A percentile compares a stretch with the other conserved stretches of the same genome.
phyloP scores from a whole-genome alignment of 2,888 invertebrate genomes.

The Prosapia bicincta region DNA sequence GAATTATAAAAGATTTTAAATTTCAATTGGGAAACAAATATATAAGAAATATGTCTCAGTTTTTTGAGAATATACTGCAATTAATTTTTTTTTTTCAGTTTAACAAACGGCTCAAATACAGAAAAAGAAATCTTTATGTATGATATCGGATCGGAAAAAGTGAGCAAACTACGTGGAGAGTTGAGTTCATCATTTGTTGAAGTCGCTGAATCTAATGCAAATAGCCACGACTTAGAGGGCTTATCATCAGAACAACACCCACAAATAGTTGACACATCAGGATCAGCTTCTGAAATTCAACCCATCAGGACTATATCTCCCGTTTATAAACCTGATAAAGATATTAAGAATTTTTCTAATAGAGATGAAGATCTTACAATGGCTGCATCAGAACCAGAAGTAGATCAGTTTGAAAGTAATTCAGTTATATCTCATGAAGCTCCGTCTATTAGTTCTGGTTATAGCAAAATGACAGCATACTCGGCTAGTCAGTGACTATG shows the following conservation, averaged over 20 bases:
- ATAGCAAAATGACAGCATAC: conserved; percentile 31
- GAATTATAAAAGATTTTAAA: too few relatives aligned
- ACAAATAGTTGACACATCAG: conserved; percentile 4
- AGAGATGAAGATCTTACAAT: conserved; percentile 6
- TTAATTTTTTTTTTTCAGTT: conserved; percentile 26
- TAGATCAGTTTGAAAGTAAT: conserved; percentile 8
- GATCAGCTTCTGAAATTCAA: conserved; percentile 21
- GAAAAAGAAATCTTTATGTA: conserved; percentile 85
- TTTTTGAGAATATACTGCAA: too few relatives aligned
- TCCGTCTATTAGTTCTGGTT: conserved; percentile 30
- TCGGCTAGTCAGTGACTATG: conserved; percentile 18
- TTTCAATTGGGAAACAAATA: too few relatives aligned
- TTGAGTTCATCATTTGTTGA: conserved; percentile 81
- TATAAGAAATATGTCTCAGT: too few relatives aligned
- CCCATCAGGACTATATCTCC: conserved; percentile 8
- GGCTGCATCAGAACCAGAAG: conserved; percentile 16
- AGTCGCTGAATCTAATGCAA: conserved; percentile 80
- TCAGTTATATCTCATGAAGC: conserved; percentile 8
- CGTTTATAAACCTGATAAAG: conserved; percentile 8
- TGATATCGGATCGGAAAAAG: conserved; percentile 67
- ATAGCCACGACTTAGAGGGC: conserved; percentile 54
- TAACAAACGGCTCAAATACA: neutral
- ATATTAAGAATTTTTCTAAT: conserved; percentile 1
- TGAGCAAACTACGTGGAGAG: conserved; percentile 76
- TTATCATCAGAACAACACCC: conserved; percentile 26